phyloP scores from a whole-genome alignment of 2,113 vertebrate genomes.

The Glaucomys volans region DNA sequence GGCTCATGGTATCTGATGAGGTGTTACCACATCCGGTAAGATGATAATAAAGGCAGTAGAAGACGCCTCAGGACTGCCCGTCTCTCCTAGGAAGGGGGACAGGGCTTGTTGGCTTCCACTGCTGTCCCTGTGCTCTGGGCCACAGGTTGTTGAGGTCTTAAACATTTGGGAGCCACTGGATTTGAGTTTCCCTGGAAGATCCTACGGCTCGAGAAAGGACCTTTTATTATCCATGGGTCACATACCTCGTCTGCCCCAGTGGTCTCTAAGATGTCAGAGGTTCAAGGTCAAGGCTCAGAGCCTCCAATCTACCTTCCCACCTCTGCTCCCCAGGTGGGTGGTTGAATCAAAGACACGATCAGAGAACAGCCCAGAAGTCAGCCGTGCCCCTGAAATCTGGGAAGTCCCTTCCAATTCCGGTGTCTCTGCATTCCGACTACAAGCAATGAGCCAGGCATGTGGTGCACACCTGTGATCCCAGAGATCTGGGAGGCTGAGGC shows the following conservation, averaged over 20 bases:
- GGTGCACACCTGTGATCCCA: no score
- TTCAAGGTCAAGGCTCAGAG: not conserved
- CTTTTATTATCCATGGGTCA: not conserved
- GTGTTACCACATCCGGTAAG: not conserved
- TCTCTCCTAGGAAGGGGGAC: not conserved
- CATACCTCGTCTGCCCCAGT: accelerated
- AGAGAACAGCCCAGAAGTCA: not conserved
- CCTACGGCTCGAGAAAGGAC: not conserved
- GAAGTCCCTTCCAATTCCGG: not conserved
- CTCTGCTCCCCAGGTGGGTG: not conserved
- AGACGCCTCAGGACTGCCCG: not conserved
- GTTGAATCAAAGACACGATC: not conserved
- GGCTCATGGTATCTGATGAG: not conserved
- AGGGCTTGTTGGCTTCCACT: not conserved
- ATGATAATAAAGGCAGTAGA: not conserved
- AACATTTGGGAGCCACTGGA: not conserved
- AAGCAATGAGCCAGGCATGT: no score
- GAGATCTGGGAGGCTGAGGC: no score
- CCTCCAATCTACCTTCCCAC: not conserved
- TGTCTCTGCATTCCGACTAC: not conserved
- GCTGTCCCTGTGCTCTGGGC: no score
- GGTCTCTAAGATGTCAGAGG: not conserved
- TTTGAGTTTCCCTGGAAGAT: no score
- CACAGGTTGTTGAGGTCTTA: not conserved
- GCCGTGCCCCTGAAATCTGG: no score